These are phyloP conservation scores for Atherix ibis DNA, from an alignment of 2,888 invertebrate species.

Conservation along the genomic window DNA sequence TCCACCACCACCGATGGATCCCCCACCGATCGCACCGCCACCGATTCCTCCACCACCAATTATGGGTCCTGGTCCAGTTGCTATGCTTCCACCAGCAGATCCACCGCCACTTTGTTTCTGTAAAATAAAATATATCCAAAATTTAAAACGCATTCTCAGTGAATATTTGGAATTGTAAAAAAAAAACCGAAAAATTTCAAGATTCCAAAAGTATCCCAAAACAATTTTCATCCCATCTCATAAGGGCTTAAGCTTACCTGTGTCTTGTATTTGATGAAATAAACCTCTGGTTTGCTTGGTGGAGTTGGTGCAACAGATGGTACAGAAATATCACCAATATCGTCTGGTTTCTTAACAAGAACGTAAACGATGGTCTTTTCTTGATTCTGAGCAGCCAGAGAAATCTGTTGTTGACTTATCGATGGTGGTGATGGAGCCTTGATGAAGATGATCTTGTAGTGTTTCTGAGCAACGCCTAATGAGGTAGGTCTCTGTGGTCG, in stretches of 20 bases:
- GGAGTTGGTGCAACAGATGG: slow-evolving; percentile 65
- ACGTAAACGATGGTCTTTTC: slow-evolving; percentile 82
- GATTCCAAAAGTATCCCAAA: not conserved
- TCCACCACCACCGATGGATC: not conserved
- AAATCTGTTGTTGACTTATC: slow-evolving; percentile 66
- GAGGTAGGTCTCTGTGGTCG: slow-evolving; percentile 39
- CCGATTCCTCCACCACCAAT: not conserved
- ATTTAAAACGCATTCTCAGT: not conserved
- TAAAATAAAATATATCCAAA: too few species aligned
- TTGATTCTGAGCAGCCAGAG: slow-evolving; percentile 64
- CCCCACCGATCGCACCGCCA: not conserved
- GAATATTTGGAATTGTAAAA: not conserved
- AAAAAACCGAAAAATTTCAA: not conserved
- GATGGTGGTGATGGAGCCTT: slow-evolving; percentile 75
- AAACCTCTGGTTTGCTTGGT: slow-evolving; percentile 77
- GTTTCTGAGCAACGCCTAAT: slow-evolving; percentile 65
- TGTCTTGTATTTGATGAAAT: slow-evolving; percentile 51
- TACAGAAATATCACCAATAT: slow-evolving; percentile 62
- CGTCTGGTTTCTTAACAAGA: slow-evolving; percentile 75
- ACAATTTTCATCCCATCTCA: not conserved
- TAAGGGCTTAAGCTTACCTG: slow-evolving; percentile 13
- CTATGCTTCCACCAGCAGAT: not conserved
- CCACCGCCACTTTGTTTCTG: not conserved
- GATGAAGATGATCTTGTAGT: slow-evolving; percentile 86
- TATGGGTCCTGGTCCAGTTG: not conserved